Conservation (phyloP, 2,113 vertebrate species). For the Paratilapia polleni region DNA sequence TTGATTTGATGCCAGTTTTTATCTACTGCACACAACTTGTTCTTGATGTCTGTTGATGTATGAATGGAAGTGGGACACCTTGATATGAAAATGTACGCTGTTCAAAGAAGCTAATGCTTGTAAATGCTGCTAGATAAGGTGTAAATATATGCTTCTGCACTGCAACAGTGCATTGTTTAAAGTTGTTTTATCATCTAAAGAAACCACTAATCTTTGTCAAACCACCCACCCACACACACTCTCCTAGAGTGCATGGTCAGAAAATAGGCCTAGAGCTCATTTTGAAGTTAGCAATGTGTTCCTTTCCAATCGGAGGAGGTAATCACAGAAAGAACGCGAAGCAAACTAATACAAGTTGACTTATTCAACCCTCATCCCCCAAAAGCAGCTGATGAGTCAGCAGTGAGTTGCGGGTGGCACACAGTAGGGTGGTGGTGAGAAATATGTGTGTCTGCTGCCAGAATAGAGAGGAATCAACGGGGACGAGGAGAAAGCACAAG, state of each 20-base stretch:
- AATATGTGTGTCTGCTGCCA: conserved; percentile 45
- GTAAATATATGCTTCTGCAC: conserved; percentile 7
- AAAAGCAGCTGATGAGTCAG: conserved; percentile 52
- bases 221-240: background rate
- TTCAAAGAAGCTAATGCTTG: conserved; percentile 35
- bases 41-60: conserved; percentile 1
- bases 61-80: conserved; percentile 33
- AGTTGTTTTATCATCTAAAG: conserved; percentile 2
- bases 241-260: background rate
- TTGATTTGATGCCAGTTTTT: conserved; percentile 49
- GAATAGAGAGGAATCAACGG: conserved; percentile 25
- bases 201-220: background rate
- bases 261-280: conserved; percentile 32
- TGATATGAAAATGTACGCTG: conserved; percentile 40
- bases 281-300: conserved; percentile 46
- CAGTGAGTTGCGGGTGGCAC: conserved; percentile 30
- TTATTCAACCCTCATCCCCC: conserved; percentile 10
- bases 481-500: conserved; percentile 11
- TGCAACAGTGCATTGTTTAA: background rate
- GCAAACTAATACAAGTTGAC: conserved; percentile 47
- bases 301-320: conserved; percentile 51
- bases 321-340: conserved; percentile 53
- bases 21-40: background rate
- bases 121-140: background rate
- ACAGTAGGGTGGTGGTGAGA: conserved; percentile 27